Percentiles rank a stretch among this genome's conserved stretches.
Evolutionary conservation across 1,140 invertebrate genomes (phyloP).

Genomic region (Trialeurodes vaporariorum): DNA sequence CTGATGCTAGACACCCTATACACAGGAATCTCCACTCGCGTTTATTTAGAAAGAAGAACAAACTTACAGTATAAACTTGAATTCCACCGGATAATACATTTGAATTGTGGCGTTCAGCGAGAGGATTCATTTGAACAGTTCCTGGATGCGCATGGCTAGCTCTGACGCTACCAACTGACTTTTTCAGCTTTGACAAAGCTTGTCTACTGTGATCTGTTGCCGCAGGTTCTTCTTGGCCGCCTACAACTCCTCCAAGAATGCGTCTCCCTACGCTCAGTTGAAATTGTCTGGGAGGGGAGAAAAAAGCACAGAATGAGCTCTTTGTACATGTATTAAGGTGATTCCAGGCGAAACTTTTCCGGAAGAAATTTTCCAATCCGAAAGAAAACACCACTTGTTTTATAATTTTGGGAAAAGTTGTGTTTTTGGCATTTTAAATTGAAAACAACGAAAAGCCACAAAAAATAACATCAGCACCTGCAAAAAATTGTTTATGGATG

Average conservation of each 20-base stretch:
- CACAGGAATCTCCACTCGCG: too few relatives aligned
- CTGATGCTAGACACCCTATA: too few relatives aligned
- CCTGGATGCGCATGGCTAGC: constrained; percentile 31
- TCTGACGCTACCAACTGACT: constrained; percentile 35
- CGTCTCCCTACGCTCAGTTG: constrained; percentile 45
- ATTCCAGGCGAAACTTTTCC: too few relatives aligned
- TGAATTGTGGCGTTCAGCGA: not conserved
- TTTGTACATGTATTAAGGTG: too few relatives aligned
- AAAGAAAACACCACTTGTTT: too few relatives aligned
- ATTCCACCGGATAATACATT: constrained; percentile 19
- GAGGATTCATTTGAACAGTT: not conserved
- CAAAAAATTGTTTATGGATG: too few relatives aligned
- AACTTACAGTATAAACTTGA: constrained; percentile 37
- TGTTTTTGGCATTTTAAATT: too few relatives aligned
- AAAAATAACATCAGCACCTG: too few relatives aligned
- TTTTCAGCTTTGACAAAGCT: constrained; percentile 50
- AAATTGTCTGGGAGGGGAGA: constrained; percentile 46
- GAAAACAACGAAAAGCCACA: too few relatives aligned
- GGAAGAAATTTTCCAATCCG: too few relatives aligned
- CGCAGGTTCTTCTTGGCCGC: constrained; percentile 39
- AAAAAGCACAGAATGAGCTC: constrained; percentile 18
- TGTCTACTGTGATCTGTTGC: constrained; percentile 44
- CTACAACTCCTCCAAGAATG: constrained; percentile 43
- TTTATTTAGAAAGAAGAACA: too few relatives aligned
- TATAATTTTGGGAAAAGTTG: too few relatives aligned